phyloP scores from a whole-genome alignment of 1,140 invertebrate genomes.

The Eubasilissa regina region DNA sequence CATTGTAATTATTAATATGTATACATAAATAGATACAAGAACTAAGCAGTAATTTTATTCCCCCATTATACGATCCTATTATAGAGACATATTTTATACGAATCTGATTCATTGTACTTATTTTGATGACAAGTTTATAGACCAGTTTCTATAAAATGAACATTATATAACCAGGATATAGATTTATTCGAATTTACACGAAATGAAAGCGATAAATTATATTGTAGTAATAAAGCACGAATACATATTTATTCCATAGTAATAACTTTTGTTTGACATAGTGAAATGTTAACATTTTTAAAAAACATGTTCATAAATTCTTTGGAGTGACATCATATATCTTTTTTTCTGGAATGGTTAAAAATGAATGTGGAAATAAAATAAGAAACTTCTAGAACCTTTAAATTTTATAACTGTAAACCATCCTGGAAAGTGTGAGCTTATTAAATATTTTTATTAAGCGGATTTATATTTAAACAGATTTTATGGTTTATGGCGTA shows the following conservation, averaged over 20 bases:
- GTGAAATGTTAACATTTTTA: slow-evolving; percentile 16
- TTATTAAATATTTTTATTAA: too few relatives aligned
- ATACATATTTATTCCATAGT: not conserved
- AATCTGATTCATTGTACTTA: too few relatives aligned
- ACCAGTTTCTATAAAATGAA: not conserved
- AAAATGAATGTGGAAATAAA: not conserved
- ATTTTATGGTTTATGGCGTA: too few relatives aligned
- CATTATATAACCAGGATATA: not conserved
- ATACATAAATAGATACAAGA: too few relatives aligned
- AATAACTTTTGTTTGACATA: slow-evolving; percentile 13
- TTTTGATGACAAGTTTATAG: not conserved
- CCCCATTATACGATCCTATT: too few relatives aligned
- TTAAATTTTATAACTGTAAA: too few relatives aligned
- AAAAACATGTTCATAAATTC: not conserved
- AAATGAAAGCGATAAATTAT: slow-evolving; percentile 7
- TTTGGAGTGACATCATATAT: not conserved
- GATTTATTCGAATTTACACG: not conserved
- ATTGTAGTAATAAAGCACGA: slow-evolving; percentile 4
- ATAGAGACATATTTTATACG: too few relatives aligned
- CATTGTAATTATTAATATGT: too few relatives aligned
- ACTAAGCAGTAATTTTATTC: too few relatives aligned
- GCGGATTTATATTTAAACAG: too few relatives aligned
- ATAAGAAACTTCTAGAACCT: not conserved
- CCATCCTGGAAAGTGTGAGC: too few relatives aligned
- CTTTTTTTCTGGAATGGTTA: not conserved